Conservation (phyloP, 2,113 vertebrate genomes). For the Gnathonemus echidnorhynchus region DNA sequence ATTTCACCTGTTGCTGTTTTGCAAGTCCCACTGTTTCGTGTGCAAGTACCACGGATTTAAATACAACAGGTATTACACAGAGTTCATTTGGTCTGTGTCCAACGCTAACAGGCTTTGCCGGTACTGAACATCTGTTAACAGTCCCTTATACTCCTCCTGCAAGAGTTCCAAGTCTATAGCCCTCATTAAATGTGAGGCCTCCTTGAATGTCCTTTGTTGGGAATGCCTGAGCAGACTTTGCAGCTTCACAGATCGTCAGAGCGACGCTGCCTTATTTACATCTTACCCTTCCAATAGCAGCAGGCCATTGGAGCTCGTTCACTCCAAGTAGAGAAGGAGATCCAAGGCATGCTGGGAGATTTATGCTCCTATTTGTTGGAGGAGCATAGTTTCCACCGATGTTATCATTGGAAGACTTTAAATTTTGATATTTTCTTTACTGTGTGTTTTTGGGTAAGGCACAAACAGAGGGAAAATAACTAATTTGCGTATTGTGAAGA, state of each 20-base stretch:
- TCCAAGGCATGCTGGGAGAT: slow-evolving; percentile 14
- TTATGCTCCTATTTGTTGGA: slow-evolving; percentile 20
- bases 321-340: not conserved
- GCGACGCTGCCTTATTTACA: slow-evolving; percentile 10
- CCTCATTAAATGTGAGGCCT: not conserved
- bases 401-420: slow-evolving; percentile 19
- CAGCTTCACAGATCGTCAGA: slow-evolving; percentile 3
- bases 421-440: slow-evolving; percentile 13
- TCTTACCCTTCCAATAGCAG: not conserved
- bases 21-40: not conserved
- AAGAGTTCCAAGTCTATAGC: not conserved
- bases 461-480: slow-evolving; percentile 7
- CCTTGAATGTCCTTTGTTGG: not conserved
- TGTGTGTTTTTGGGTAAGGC: slow-evolving; percentile 9
- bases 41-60: not conserved
- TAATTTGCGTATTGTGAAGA: not conserved
- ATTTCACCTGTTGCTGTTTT: not conserved
- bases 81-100: not conserved
- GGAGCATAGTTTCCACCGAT: slow-evolving; percentile 14
- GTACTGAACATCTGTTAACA: not conserved
- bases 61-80: not conserved
- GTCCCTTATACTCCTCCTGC: not conserved
- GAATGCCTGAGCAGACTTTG: slow-evolving; percentile 1
- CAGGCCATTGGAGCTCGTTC: not conserved
- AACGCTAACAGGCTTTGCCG: slow-evolving; percentile 6